Base-by-base conservation (phyloP, 2,113 vertebrate genomes). In the Casuarius casuarius region DNA sequence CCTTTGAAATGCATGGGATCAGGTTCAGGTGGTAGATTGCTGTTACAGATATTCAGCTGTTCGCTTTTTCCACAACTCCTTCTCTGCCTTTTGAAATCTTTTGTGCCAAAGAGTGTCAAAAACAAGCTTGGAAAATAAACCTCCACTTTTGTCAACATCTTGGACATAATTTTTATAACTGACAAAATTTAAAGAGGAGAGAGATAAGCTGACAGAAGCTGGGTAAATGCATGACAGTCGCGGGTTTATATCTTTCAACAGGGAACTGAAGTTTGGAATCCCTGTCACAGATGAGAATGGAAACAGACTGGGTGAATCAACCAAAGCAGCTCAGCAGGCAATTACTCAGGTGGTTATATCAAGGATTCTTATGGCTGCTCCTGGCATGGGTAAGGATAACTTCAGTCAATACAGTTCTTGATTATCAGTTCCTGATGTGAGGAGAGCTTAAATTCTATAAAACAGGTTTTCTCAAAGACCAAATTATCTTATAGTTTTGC, bases 341-440 rank as follows among this genome's bases (percentile, higher is more conserved):
- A 99, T 99, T 90, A 95, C 98, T 16, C 99, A 99, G 94, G 99
- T 99, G 49, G 99, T 99, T 63, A 94, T 99, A 84, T 99, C 99
- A 89, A 98, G 99, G 96, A 99, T 99, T 88, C 99, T 99, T 92
- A 99, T 99, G 99, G 99, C 99, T 38, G 98, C 99, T 78, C 99
- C 99, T 20, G 99, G 99, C 98, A 99, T 99, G 99, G 99, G 99
- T 99, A 79, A 80, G 98, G 97, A 77, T 58, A 42, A 16, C 56
- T 42, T 21, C 33, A 67, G 0, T 54, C 54, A 42, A 5, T 61
- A 49, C 56, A 79, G 28, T 48, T 72, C 38, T 78, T 90, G 35
- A 16, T 56, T 42, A 20, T 40, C 29, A 23, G 23, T n/a, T 76
- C 51, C 52, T 92, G 33, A 40, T 52, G 42, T 29, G 67, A 87